A percentile compares a stretch with the other conserved stretches of the same genome.
These are phyloP conservation scores for Drosophila eugracilis DNA, from an alignment of 1,140 invertebrate genomes.

Conservation along the genomic window DNA sequence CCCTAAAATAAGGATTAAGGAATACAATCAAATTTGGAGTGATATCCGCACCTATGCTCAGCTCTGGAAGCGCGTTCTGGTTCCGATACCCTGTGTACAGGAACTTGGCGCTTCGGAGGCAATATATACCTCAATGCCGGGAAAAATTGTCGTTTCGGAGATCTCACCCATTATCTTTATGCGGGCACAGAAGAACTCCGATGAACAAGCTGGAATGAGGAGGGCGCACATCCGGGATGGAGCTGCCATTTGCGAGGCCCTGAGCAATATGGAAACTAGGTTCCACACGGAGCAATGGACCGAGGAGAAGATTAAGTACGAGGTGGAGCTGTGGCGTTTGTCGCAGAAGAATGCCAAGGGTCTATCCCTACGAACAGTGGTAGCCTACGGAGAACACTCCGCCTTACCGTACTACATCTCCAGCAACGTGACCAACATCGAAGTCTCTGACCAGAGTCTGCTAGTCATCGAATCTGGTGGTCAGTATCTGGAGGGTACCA, in stretches of 20 bases:
- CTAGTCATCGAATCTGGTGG: conserved; percentile 90
- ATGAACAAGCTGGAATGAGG: conserved; percentile 95
- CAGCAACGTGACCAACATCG: conserved; percentile 89
- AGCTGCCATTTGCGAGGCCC: conserved; percentile 95
- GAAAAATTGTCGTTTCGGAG: conserved; percentile 86
- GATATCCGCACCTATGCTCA: conserved; percentile 89
- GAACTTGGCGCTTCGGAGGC: conserved; percentile 91
- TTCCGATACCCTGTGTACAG: conserved; percentile 90
- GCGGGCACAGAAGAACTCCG: conserved; percentile 93
- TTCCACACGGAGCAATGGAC: conserved; percentile 86
- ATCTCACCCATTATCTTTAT: conserved; percentile 92
- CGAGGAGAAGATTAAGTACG: conserved; percentile 89
- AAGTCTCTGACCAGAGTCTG: conserved; percentile 89
- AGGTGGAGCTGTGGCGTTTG: conserved; percentile 88
- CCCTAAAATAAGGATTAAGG: conserved; percentile 90
- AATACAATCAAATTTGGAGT: conserved; percentile 89
- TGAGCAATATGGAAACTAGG: conserved; percentile 92
- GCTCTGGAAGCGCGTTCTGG: conserved; percentile 88
- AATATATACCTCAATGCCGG: conserved; percentile 88
- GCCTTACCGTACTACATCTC: conserved; percentile 96
- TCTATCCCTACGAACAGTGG: conserved; percentile 94
- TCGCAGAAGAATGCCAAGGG: conserved; percentile 90
- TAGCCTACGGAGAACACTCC: conserved; percentile 94
- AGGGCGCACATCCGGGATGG: conserved; percentile 93
- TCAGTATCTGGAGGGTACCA: conserved; percentile 95